phyloP scores from a whole-genome alignment of 2,797 vertebrate genomes.

The Lithobates sylvaticus region DNA sequence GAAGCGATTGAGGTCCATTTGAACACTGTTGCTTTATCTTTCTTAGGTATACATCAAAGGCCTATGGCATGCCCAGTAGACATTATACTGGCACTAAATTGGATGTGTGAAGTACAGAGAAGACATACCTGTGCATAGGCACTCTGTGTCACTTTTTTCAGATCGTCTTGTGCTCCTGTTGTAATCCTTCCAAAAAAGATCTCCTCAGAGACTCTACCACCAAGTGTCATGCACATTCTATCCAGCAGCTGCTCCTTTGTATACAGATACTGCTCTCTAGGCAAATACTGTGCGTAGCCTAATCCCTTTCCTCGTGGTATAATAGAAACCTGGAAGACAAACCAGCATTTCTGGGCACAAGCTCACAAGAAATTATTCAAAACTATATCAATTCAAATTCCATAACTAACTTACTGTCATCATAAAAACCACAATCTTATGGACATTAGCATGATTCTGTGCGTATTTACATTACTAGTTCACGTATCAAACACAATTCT shows the following conservation, averaged over 20 bases:
- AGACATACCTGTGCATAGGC: constrained; percentile 90
- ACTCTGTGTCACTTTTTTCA: constrained; percentile 95
- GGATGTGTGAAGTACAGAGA: too few species aligned
- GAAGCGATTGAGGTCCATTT: too few species aligned
- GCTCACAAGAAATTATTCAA: neutral
- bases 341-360: neutral
- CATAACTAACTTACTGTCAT: neutral
- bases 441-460: neutral
- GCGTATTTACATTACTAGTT: neutral
- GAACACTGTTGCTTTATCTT: too few species aligned
- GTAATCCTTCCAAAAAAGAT: constrained; percentile 95
- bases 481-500: neutral
- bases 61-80: too few species aligned
- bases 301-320: constrained; percentile 94
- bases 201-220: constrained; percentile 91
- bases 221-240: constrained; percentile 97
- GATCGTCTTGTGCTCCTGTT: constrained; percentile 94
- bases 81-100: too few species aligned
- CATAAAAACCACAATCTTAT: neutral
- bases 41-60: too few species aligned
- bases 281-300: constrained; percentile 95
- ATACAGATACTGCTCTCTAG: constrained; percentile 94
- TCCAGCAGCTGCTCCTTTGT: constrained; percentile 95
- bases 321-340: constrained; percentile 88
- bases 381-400: neutral